These are phyloP conservation scores for Amblyopsis rosae DNA, from an alignment of 2,113 vertebrate genomes.

Conservation along the genomic window DNA sequence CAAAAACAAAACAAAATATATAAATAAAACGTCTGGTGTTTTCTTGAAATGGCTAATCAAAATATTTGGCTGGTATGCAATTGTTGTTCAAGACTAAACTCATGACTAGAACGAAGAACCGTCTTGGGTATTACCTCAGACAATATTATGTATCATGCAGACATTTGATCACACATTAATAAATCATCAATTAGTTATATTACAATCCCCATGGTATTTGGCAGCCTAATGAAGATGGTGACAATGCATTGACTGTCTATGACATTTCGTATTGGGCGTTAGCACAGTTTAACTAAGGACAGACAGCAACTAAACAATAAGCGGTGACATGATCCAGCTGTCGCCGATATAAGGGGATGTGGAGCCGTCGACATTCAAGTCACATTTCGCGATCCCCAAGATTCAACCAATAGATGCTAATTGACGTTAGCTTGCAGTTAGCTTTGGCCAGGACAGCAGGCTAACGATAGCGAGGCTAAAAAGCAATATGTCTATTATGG, in stretches of 20 bases:
- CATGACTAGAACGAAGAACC: too few species aligned
- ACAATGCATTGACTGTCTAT: slow-evolving; percentile 36
- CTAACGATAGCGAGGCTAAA: slow-evolving; percentile 57
- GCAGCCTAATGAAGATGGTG: slow-evolving; percentile 25
- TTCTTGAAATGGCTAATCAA: too few species aligned
- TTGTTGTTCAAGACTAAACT: too few species aligned
- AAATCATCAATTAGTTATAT: neutral
- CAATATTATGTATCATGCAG: neutral
- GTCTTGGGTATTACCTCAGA: too few species aligned
- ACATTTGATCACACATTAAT: neutral
- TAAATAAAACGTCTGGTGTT: too few species aligned
- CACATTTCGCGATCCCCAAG: slow-evolving; percentile 9
- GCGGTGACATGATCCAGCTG: neutral
- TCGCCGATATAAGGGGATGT: neutral
- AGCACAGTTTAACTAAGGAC: slow-evolving; percentile 25
- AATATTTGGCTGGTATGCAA: too few species aligned
- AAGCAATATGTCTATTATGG: neutral
- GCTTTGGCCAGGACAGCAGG: slow-evolving; percentile 68
- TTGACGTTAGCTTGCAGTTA: slow-evolving; percentile 59
- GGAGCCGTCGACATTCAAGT: slow-evolving; percentile 20
- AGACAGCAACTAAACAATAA: neutral
- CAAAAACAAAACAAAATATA: too few species aligned
- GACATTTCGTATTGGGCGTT: slow-evolving; percentile 47
- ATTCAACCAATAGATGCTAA: slow-evolving; percentile 26
- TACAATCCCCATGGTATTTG: slow-evolving; percentile 11